These are phyloP conservation scores for Hemicentrotus pulcherrimus DNA, from an alignment of 35 echinoderm and acorn worm genomes.

Conservation along the genomic window DNA sequence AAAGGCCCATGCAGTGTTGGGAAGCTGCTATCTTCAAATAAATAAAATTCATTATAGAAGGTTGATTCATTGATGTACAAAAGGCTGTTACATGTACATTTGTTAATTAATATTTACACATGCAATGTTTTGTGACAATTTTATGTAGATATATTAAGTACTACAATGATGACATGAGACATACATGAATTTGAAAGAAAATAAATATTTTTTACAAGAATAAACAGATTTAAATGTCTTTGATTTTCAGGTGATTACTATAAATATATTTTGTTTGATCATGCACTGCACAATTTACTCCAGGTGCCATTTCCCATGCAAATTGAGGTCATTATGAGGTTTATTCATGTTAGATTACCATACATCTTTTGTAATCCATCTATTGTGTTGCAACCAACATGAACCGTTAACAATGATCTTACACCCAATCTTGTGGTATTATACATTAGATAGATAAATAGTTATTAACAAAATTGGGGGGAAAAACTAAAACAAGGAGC, in stretches of 20 bases:
- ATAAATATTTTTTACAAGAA: background rate
- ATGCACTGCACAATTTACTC: background rate
- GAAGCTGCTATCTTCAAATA: background rate
- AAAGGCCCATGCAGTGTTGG: background rate
- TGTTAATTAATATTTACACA: background rate
- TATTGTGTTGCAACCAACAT: background rate
- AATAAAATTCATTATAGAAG: background rate
- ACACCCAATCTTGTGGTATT: background rate
- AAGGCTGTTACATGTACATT: background rate
- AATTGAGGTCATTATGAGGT: background rate
- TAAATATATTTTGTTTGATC: background rate
- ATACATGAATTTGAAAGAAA: background rate
- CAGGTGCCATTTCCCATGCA: too few species aligned
- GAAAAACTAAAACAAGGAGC: background rate
- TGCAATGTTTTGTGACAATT: background rate
- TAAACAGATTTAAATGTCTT: background rate
- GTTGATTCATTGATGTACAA: background rate
- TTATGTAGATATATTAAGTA: background rate
- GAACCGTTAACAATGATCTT: background rate
- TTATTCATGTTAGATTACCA: background rate
- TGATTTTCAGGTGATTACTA: background rate
- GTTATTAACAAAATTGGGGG: too few species aligned
- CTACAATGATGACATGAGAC: background rate
- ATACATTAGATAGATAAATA: too few species aligned
- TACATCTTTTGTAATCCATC: background rate